Evolutionary conservation across 2,113 vertebrate species (phyloP).

Genomic region (Trichechus manatus): DNA sequence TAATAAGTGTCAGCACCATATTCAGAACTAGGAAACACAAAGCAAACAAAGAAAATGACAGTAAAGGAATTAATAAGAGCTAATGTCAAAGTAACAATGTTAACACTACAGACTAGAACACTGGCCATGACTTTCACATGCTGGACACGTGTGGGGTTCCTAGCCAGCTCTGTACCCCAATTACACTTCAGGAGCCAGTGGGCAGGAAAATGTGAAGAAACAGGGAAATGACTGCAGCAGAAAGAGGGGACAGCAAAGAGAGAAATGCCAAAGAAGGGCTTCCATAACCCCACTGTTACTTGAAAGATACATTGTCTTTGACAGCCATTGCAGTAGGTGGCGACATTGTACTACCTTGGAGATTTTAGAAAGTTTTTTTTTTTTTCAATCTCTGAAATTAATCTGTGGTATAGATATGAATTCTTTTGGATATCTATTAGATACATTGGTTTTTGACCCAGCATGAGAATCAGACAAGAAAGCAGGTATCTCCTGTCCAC

Average conservation of each 20-base stretch:
- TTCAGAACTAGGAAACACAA: not conserved
- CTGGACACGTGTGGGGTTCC: not conserved
- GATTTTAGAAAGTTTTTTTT: not conserved
- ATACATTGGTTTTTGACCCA: not conserved
- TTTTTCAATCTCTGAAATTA: conserved; percentile 22
- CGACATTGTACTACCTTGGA: conserved; percentile 57
- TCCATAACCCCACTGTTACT: not conserved
- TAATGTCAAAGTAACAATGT: not conserved
- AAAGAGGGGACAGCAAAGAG: not conserved
- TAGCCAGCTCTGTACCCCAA: not conserved
- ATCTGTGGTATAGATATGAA: not conserved
- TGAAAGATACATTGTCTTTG: not conserved
- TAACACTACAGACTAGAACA: not conserved
- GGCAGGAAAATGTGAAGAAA: not conserved
- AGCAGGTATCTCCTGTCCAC: not conserved
- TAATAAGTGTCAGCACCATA: not conserved
- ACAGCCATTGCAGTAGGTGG: conserved; percentile 67
- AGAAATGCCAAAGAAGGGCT: not conserved
- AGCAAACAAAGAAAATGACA: not conserved
- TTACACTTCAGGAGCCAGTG: not conserved
- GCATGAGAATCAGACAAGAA: not conserved
- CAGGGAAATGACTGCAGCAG: not conserved
- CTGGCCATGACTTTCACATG: not conserved
- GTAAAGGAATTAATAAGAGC: not conserved
- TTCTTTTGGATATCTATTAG: not conserved